Evolutionary conservation across 2,797 vertebrate species (phyloP).

Genomic region (Chelon labrosus): DNA sequence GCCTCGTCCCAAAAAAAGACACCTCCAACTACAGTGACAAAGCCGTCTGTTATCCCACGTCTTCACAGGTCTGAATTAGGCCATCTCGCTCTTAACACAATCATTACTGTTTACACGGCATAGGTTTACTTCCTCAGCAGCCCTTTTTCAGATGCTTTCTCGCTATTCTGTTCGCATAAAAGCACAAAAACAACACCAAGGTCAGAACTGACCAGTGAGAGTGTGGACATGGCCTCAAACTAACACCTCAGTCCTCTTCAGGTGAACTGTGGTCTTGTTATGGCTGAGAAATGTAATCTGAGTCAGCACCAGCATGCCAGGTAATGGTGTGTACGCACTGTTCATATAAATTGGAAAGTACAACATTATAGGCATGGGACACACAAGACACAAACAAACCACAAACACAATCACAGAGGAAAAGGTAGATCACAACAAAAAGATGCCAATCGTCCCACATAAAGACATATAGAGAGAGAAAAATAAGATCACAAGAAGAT

Average conservation of each 20-base stretch:
- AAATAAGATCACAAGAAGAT: too few relatives aligned
- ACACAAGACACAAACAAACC: too few relatives aligned
- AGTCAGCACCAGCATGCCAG: not conserved
- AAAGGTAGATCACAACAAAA: not conserved
- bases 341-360: not conserved
- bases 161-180: not conserved
- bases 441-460: not conserved
- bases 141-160: not conserved
- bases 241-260: conserved; percentile 20
- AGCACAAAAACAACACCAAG: not conserved
- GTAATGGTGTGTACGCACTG: too few relatives aligned
- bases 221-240: conserved; percentile 4
- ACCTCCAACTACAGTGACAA: conserved; percentile 28
- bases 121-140: not conserved
- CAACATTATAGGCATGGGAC: too few relatives aligned
- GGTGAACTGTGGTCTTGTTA: conserved; percentile 8
- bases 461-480: not conserved
- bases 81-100: not conserved
- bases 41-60: not conserved
- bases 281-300: conserved; percentile 1
- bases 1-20: conserved; percentile 41
- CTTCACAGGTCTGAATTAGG: conserved; percentile 25
- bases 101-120: conserved; percentile 5
- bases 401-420: too few relatives aligned
- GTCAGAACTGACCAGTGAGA: conserved; percentile 2